A percentile compares a stretch with the other conserved stretches of the same genome.
Conservation (phyloP, 2,797 vertebrate genomes). For the Pangasius macronema region DNA sequence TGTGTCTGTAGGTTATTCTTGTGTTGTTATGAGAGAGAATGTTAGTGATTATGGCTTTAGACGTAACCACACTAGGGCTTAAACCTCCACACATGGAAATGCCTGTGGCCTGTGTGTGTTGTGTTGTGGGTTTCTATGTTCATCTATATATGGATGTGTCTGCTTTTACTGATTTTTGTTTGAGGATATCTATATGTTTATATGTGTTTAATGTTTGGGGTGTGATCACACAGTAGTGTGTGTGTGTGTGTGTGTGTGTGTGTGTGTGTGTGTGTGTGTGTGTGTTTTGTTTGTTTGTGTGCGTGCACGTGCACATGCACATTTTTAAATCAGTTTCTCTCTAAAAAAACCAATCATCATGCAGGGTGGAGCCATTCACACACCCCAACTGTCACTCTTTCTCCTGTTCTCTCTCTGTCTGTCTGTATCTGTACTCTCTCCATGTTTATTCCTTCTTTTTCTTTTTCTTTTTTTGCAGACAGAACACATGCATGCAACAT, state of each 20-base stretch:
- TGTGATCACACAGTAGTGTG: conserved; percentile 17
- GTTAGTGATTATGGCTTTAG: conserved; percentile 77
- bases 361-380: conserved; percentile 29
- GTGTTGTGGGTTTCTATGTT: conserved; percentile 30
- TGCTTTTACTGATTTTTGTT: conserved; percentile 27
- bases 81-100: conserved; percentile 49
- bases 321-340: conserved; percentile 18
- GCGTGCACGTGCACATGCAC: conserved; percentile 1
- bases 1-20: conserved; percentile 71
- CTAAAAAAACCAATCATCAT: conserved; percentile 35
- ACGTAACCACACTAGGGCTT: conserved; percentile 50
- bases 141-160: conserved; percentile 32
- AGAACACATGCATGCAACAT: background rate
- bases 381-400: background rate
- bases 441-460: background rate
- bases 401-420: background rate
- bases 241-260: conserved; percentile 29
- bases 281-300: conserved; percentile 3
- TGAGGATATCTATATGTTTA: conserved; percentile 26
- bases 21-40: conserved; percentile 77
- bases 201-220: conserved; percentile 34
- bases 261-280: conserved; percentile 32
- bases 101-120: conserved; percentile 51
- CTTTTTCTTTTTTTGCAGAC: conserved; percentile 6
- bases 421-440: background rate